Evolutionary conservation across 2,888 invertebrate species (phyloP).

Genomic region (Dexiosoma caninum): DNA sequence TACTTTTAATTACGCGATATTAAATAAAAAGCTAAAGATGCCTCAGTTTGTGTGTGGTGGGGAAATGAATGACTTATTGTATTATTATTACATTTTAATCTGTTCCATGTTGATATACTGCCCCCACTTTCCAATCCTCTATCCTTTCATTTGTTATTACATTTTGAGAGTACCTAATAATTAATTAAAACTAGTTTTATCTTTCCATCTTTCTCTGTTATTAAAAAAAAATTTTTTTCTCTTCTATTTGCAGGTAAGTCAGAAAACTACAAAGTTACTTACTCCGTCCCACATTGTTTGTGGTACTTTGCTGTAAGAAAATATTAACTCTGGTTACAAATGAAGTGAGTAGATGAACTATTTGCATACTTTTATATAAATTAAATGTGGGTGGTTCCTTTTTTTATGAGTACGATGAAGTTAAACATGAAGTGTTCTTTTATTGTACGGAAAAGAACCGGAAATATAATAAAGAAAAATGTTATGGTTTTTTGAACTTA

Average conservation of each 20-base stretch:
- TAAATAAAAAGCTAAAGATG: not conserved
- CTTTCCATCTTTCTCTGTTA: not conserved
- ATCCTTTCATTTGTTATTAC: not conserved
- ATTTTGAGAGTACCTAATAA: conserved; percentile 19
- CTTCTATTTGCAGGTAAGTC: conserved; percentile 53
- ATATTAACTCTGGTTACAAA: not conserved
- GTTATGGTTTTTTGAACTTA: too few relatives aligned
- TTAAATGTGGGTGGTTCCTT: not conserved
- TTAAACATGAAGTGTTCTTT: not conserved
- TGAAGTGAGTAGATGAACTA: conserved; percentile 5
- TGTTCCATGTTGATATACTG: not conserved
- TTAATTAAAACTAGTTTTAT: conserved; percentile 53
- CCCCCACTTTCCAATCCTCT: not conserved
- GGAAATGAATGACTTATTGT: not conserved
- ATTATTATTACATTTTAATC: conserved; percentile 2
- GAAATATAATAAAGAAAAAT: not conserved
- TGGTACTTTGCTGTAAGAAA: not conserved
- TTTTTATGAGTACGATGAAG: not conserved
- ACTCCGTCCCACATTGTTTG: not conserved
- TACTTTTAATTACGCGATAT: not conserved
- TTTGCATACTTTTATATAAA: not conserved
- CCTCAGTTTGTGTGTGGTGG: too few relatives aligned
- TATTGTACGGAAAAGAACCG: not conserved
- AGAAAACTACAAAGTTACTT: not conserved
- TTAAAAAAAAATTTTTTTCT: conserved; percentile 1